Percentiles rank a stretch among this genome's conserved stretches.
Conservation (phyloP, 2,113 vertebrate species). For the Dipodomys merriami region DNA sequence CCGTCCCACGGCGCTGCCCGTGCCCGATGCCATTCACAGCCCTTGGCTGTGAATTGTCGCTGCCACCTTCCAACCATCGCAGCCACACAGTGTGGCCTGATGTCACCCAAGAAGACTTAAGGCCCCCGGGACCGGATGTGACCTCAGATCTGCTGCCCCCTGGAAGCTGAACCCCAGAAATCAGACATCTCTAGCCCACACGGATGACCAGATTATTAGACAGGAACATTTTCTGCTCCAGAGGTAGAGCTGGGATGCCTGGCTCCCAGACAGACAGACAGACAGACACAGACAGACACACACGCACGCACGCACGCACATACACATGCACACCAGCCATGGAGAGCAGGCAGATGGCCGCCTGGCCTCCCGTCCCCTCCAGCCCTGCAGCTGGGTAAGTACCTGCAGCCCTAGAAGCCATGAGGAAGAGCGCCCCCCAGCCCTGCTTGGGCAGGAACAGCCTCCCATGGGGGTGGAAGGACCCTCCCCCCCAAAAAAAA, state of each 20-base stretch:
- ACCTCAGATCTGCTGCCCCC: too few relatives aligned
- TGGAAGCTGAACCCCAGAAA: neutral
- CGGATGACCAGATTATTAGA: neutral
- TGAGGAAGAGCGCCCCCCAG: neutral
- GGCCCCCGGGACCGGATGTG: neutral
- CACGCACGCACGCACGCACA: too few relatives aligned
- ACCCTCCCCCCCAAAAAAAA: too few relatives aligned
- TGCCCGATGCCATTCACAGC: too few relatives aligned
- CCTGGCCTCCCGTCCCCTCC: neutral
- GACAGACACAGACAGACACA: too few relatives aligned
- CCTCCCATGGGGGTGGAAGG: neutral
- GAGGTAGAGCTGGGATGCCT: neutral
- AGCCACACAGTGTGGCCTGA: too few relatives aligned
- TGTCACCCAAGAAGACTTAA: neutral
- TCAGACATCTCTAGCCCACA: too few relatives aligned
- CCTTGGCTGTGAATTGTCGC: too few relatives aligned
- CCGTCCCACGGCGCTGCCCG: too few relatives aligned
- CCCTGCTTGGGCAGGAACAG: neutral
- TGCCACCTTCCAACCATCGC: too few relatives aligned
- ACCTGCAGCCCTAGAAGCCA: neutral
- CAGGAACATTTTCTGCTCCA: neutral
- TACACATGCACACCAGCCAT: neutral
- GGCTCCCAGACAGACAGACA: too few relatives aligned
- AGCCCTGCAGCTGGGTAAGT: neutral
- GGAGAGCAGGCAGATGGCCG: neutral